Percentiles rank a stretch among this genome's conserved stretches.
Evolutionary conservation across 2,797 vertebrate genomes (phyloP).

Genomic region (Accipiter badius): DNA sequence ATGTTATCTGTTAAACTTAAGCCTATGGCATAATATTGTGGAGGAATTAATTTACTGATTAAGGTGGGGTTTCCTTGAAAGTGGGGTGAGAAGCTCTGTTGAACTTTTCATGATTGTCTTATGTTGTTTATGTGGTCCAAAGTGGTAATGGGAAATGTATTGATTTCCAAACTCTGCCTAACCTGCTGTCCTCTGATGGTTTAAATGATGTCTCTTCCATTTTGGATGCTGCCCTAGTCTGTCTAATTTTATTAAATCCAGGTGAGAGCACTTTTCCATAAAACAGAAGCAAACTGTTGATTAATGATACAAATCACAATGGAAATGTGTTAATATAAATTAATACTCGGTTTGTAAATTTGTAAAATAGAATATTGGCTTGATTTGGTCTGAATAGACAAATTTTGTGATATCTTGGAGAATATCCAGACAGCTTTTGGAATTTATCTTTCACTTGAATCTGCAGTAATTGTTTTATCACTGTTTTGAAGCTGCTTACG

Average conservation of each 20-base stretch:
- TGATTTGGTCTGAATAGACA: neutral
- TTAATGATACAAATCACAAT: neutral
- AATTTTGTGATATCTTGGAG: neutral
- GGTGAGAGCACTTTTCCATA: conserved; percentile 11
- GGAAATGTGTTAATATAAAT: neutral
- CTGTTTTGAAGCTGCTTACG: conserved; percentile 54
- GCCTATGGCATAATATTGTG: neutral
- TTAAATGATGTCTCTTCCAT: neutral
- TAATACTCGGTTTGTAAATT: neutral
- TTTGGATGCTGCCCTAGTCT: neutral
- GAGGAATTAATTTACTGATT: neutral
- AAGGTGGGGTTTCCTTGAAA: neutral
- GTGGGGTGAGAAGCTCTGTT: neutral
- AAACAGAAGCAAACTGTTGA: neutral
- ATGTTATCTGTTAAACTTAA: neutral
- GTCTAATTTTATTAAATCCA: neutral
- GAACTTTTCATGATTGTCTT: neutral
- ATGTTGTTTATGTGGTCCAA: neutral
- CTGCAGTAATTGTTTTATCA: conserved; percentile 17
- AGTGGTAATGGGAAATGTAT: neutral
- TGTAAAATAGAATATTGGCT: conserved; percentile 19
- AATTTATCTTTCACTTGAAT: conserved; percentile 44
- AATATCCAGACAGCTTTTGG: neutral
- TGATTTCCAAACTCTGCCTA: neutral
- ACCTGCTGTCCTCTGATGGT: neutral